Conservation (phyloP, 2,113 vertebrate species). For the Spea multiplicata region DNA sequence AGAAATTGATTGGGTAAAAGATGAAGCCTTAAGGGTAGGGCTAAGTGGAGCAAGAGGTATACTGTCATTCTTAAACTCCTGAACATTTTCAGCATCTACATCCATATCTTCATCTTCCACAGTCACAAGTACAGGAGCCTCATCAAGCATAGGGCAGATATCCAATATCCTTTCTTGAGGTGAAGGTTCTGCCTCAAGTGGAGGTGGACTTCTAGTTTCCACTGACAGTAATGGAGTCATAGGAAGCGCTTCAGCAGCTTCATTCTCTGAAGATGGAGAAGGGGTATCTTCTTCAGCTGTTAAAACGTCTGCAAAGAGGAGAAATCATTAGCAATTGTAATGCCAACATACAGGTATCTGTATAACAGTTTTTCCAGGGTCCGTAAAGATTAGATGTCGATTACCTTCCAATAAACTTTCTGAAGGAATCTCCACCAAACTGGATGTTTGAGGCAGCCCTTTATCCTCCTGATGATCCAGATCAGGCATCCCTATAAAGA, state of each 20-base stretch:
- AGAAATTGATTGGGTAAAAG: constrained; percentile 7
- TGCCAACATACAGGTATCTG: too few species aligned
- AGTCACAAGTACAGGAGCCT: constrained; percentile 42
- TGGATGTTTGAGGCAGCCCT: neutral
- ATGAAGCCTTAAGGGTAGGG: neutral
- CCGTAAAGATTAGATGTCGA: neutral
- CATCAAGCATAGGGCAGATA: constrained; percentile 40
- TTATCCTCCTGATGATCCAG: neutral
- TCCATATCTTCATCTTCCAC: constrained; percentile 55
- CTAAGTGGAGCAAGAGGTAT: neutral
- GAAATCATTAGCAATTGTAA: too few species aligned
- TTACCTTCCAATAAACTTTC: neutral
- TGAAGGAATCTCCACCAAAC: neutral
- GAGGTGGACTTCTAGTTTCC: constrained; percentile 1
- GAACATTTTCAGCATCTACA: constrained; percentile 43
- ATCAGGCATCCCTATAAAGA: neutral
- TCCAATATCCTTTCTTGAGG: constrained; percentile 19
- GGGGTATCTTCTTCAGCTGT: constrained; percentile 23
- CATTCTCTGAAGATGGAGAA: constrained; percentile 12
- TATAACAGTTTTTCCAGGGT: neutral
- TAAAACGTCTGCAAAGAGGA: constrained; percentile 1
- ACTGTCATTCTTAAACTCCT: constrained; percentile 3
- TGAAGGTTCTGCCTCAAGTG: constrained; percentile 40
- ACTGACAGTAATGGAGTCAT: neutral
- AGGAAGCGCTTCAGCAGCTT: neutral